A percentile compares a stretch with the other conserved stretches of the same genome.
Evolutionary conservation across 2,797 vertebrate species (phyloP).

Genomic region (Valencia hispanica): DNA sequence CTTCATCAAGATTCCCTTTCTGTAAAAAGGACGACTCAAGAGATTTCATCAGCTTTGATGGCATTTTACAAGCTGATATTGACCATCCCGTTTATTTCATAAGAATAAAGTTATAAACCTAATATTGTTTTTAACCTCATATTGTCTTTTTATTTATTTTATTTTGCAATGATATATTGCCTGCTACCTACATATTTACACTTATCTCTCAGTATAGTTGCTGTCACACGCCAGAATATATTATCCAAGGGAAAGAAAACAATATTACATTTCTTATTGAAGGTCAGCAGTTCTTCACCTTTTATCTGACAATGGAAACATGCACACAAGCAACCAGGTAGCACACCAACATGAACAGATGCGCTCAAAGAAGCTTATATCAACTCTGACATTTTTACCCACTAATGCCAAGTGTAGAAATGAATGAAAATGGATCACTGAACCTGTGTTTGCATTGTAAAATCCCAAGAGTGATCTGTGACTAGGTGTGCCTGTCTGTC

Average conservation of each 20-base stretch:
- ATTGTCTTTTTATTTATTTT: background rate
- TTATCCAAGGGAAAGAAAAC: conserved; percentile 56
- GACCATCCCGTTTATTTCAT: conserved; percentile 59
- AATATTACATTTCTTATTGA: conserved; percentile 71
- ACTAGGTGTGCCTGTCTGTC: conserved; percentile 46
- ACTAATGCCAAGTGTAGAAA: background rate
- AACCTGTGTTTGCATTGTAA: conserved; percentile 33
- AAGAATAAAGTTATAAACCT: conserved; percentile 57
- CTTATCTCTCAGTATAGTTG: conserved; percentile 49
- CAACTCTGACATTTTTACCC: conserved; percentile 2
- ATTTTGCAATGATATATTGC: conserved; percentile 59
- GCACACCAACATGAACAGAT: conserved; percentile 13
- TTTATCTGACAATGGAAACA: conserved; percentile 42
- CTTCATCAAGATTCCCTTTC: conserved; percentile 51
- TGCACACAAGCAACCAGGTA: conserved; percentile 6
- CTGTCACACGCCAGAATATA: conserved; percentile 42
- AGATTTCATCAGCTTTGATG: conserved; percentile 64
- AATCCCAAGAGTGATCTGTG: conserved; percentile 53
- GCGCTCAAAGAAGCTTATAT: background rate
- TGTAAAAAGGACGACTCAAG: conserved; percentile 39
- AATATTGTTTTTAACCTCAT: conserved; percentile 61
- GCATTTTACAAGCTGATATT: conserved; percentile 68
- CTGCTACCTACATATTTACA: conserved; percentile 49
- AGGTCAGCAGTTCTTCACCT: conserved; percentile 60
- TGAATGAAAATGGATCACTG: conserved; percentile 12